Base-by-base conservation (phyloP, 2,888 invertebrate species). In the Phanerotoma sp. region DNA sequence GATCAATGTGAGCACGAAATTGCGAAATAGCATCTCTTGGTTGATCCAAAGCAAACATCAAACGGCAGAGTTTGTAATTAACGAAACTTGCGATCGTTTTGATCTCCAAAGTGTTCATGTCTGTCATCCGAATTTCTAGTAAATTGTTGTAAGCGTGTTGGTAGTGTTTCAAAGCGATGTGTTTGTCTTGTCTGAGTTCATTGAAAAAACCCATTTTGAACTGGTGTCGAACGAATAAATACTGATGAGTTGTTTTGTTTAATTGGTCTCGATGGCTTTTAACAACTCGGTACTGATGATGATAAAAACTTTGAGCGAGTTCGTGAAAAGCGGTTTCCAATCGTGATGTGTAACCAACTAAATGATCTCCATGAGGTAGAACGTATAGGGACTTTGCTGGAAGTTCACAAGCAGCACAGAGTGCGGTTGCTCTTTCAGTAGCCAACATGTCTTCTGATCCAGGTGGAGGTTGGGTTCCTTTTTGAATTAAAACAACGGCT, bases 171-270 rank as follows among this genome's bases (percentile, higher is more conserved):
- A 92, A 86, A 11, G 96, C 93, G 1, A 89, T 87, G 70, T 86
- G 87, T 63, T 86, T 82, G 73, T 97, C 98, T 74, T 96, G 94
- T 67, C 91, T 89, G 60, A 99, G 79, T 79, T 99, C 99, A 71
- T 92, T 91, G 49, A 96, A 85, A 79, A 96, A 97, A 1, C 91
- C 99, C 76, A 97, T 86, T 80, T 99, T 99, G 74, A 96, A 97
- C 72, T 96, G 93, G 79, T 98, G 97, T 28, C 99, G 81, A 21
- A 98, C 94, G 81, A 91, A 92, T 49, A 99, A 82, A 67, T 91
- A 89, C 75, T 92, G 93, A 78, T 97, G 96, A 16, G 89, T 88
- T 10, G 89, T 90, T 79, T 93, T 93, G 66, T 94, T 94, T 30
- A 96, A 83, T 70, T 93, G 90, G 72, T 96, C 96, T 65, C 89